Conservation (phyloP, 1,140 invertebrate species). For the Zaprionus gabonicus region DNA sequence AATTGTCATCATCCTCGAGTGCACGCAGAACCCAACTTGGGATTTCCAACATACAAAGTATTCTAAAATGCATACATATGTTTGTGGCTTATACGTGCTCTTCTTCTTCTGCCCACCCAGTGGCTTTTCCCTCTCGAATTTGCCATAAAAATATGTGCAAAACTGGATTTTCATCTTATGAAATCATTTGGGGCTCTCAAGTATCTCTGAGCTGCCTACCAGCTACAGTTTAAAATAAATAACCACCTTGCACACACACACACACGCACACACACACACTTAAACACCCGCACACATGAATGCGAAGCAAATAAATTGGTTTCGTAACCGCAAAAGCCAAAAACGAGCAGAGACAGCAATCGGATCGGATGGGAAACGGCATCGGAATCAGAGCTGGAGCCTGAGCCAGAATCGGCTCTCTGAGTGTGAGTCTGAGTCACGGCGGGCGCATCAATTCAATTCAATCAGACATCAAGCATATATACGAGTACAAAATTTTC, state of each 20-base stretch:
- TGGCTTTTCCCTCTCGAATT: background rate
- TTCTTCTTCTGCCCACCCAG: background rate
- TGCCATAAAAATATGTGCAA: slow-evolving; percentile 57
- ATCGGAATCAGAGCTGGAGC: slow-evolving; percentile 19
- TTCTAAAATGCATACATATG: slow-evolving; percentile 23
- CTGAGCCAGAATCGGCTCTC: slow-evolving; percentile 7
- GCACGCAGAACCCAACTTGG: slow-evolving; percentile 19
- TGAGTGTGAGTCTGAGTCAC: slow-evolving; percentile 27
- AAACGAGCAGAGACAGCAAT: slow-evolving; percentile 46
- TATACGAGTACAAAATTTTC: slow-evolving; percentile 71
- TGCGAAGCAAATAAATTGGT: slow-evolving; percentile 81
- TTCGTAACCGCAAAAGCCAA: slow-evolving; percentile 83
- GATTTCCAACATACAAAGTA: slow-evolving; percentile 41
- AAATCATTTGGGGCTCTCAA: slow-evolving; percentile 72
- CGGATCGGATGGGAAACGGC: slow-evolving; percentile 28
- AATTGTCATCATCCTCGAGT: slow-evolving; percentile 49
- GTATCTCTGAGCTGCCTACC: slow-evolving; percentile 56
- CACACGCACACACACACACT: slow-evolving; percentile 29
- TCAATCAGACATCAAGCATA: slow-evolving; percentile 83
- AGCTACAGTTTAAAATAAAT: slow-evolving; percentile 80
- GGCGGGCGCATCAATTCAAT: slow-evolving; percentile 74
- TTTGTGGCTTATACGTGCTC: slow-evolving; percentile 18
- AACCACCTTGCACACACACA: slow-evolving; percentile 53
- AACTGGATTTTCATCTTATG: slow-evolving; percentile 75
- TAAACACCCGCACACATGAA: slow-evolving; percentile 21